Conservation (phyloP, 2,888 invertebrate genomes). For the Eilema griseolum region DNA sequence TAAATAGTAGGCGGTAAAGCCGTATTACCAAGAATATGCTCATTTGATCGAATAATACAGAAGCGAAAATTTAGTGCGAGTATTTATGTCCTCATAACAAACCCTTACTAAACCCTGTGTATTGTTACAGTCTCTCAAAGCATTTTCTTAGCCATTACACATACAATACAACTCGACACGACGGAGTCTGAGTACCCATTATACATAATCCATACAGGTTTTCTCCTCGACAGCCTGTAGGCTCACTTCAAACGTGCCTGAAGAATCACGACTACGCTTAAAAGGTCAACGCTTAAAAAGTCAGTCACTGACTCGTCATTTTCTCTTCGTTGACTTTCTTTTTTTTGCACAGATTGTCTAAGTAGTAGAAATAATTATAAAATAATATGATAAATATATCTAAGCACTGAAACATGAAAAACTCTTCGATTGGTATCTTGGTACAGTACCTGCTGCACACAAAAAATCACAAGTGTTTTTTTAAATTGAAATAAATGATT, state of each 20-base stretch:
- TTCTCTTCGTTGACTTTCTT: constrained; percentile 52
- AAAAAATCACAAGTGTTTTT: too few relatives aligned
- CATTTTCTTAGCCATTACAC: constrained; percentile 2
- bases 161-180: constrained; percentile 5
- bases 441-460: too few relatives aligned
- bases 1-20: too few relatives aligned
- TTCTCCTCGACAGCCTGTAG: constrained; percentile 35
- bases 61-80: too few relatives aligned
- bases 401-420: too few relatives aligned
- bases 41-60: too few relatives aligned
- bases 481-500: too few relatives aligned
- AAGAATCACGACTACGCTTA: constrained; percentile 53
- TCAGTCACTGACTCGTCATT: constrained; percentile 54
- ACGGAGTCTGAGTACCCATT: constrained; percentile 28
- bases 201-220: constrained; percentile 38
- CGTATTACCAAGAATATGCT: too few relatives aligned
- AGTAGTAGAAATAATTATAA: not conserved
- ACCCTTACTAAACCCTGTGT: not conserved
- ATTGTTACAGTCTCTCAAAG: not conserved
- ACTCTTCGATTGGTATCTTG: too few relatives aligned
- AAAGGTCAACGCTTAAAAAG: constrained; percentile 59
- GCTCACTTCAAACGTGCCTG: constrained; percentile 48
- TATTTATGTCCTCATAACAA: too few relatives aligned
- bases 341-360: constrained; percentile 36
- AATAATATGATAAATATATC: not conserved